Conservation (phyloP, 2,797 vertebrate genomes). For the Tragelaphus eurycerus region DNA sequence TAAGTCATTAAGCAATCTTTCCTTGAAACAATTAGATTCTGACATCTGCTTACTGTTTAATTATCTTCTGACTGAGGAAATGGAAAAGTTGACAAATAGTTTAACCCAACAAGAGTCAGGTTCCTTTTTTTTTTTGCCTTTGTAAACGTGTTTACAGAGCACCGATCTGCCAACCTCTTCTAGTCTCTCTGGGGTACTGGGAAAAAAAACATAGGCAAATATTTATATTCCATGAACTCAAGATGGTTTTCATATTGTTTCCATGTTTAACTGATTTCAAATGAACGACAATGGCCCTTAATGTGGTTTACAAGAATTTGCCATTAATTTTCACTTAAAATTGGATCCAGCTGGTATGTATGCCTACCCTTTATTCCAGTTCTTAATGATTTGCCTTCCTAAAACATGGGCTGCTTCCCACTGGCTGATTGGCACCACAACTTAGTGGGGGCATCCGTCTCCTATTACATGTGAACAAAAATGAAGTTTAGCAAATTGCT, state of each 20-base stretch:
- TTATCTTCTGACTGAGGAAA: slow-evolving; percentile 82
- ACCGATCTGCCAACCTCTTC: slow-evolving; percentile 84
- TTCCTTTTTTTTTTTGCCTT: slow-evolving; percentile 72
- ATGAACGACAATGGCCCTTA: slow-evolving; percentile 80
- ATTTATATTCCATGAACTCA: slow-evolving; percentile 86
- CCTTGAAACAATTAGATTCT: slow-evolving; percentile 65
- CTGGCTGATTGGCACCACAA: slow-evolving; percentile 55
- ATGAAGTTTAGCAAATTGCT: slow-evolving; percentile 35
- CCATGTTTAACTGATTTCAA: slow-evolving; percentile 78
- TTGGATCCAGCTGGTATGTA: slow-evolving; percentile 76
- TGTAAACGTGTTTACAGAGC: slow-evolving; percentile 86
- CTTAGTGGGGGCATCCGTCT: slow-evolving; percentile 27
- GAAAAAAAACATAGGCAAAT: slow-evolving; percentile 84
- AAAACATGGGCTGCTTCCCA: slow-evolving; percentile 48
- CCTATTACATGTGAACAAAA: slow-evolving; percentile 55
- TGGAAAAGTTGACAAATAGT: slow-evolving; percentile 87
- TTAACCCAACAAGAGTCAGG: slow-evolving; percentile 80
- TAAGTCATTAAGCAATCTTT: slow-evolving; percentile 64
- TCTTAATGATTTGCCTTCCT: slow-evolving; percentile 68
- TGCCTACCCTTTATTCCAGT: slow-evolving; percentile 59
- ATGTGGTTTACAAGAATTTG: slow-evolving; percentile 82
- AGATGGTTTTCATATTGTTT: slow-evolving; percentile 79
- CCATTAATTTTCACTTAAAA: slow-evolving; percentile 82
- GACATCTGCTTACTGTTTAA: slow-evolving; percentile 79
- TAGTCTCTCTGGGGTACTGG: slow-evolving; percentile 84